Percentiles rank a stretch among this genome's conserved stretches.
phyloP scores from a whole-genome alignment of 2,113 vertebrate genomes.

The Nerophis lumbriciformis region DNA sequence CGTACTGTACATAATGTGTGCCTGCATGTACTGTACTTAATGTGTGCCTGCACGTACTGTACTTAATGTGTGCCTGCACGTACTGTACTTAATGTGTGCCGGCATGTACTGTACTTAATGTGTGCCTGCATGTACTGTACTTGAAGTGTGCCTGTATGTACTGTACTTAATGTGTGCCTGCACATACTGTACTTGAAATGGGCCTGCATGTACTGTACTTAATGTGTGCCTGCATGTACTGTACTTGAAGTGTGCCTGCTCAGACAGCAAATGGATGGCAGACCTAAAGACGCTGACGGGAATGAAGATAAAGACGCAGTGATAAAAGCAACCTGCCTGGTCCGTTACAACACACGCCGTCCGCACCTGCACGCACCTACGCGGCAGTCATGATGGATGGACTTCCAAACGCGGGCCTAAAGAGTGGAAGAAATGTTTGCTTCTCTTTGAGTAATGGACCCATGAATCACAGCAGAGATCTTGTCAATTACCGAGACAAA shows the following conservation, averaged over 20 bases:
- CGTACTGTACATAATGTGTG: no score
- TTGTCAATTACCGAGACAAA: conserved; percentile 12
- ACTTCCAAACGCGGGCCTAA: neutral
- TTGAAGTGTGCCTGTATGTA: no score
- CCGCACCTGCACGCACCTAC: neutral
- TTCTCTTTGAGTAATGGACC: conserved; percentile 11
- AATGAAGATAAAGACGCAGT: conserved; percentile 70
- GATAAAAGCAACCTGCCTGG: conserved; percentile 54
- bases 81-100: no score
- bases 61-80: no score
- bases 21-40: no score
- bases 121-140: no score
- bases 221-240: conserved; percentile 4
- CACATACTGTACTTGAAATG: no score
- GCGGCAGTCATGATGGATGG: neutral
- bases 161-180: no score
- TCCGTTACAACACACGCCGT: conserved; percentile 53
- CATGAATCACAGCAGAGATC: conserved; percentile 12
- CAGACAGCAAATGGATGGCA: conserved; percentile 60
- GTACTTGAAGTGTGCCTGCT: conserved; percentile 51
- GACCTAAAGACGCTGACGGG: conserved; percentile 59
- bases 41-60: no score
- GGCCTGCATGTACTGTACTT: no score
- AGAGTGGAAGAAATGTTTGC: conserved; percentile 3
- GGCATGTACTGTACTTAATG: no score